These are phyloP conservation scores for Rhinoderma darwinii DNA, from an alignment of 2,113 vertebrate genomes.

Conservation along the genomic window DNA sequence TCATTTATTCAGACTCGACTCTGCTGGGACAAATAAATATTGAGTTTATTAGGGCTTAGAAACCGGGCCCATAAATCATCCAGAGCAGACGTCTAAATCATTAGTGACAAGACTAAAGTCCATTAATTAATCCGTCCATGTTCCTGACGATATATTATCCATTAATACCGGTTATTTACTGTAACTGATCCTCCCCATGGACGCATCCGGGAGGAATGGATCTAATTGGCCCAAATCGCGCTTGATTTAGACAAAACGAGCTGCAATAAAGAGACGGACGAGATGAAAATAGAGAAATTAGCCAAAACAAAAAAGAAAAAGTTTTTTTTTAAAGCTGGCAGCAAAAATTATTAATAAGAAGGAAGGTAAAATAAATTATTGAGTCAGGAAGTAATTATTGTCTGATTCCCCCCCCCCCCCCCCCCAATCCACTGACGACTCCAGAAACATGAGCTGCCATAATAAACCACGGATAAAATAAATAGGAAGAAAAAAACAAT, in stretches of 20 bases:
- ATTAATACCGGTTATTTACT: background rate
- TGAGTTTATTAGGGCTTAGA: background rate
- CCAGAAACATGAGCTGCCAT: background rate
- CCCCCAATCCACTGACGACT: background rate
- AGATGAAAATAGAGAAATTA: background rate
- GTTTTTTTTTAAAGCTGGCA: background rate
- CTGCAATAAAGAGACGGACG: background rate
- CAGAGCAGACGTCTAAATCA: slow-evolving; percentile 1
- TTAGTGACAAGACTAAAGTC: background rate
- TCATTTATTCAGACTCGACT: background rate
- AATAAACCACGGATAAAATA: too few relatives aligned
- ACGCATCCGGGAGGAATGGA: too few relatives aligned
- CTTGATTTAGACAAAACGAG: background rate
- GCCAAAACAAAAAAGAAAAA: background rate
- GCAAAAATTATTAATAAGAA: background rate
- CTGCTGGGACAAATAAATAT: slow-evolving; percentile 19
- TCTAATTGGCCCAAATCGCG: background rate
- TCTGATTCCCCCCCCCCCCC: too few relatives aligned
- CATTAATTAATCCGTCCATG: background rate
- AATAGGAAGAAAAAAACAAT: too few relatives aligned
- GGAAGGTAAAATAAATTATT: background rate
- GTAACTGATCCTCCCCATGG: background rate
- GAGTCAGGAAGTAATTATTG: background rate
- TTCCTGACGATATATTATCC: background rate
- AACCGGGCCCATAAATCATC: background rate